Base-by-base conservation (phyloP, 1,140 invertebrate genomes). In the Tetramorium simillimum region DNA sequence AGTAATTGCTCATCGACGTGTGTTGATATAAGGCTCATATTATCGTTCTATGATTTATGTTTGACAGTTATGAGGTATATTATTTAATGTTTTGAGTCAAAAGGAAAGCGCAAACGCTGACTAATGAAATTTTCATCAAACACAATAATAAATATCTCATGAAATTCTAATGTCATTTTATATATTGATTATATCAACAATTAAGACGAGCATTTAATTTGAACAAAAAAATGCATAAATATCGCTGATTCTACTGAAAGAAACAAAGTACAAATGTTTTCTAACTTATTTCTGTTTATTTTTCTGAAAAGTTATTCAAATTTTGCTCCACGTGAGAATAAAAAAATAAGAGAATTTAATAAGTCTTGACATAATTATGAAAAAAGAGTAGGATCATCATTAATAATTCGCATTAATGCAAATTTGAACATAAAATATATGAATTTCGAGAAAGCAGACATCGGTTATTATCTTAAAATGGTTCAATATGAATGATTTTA, bases 361-460 rank as follows among this genome's bases (percentile, higher is more conserved):
- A 43, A 43, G 14, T 46, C n/a, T 67, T 46, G 4, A 43, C 46
- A 46, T 69, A 69, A 46, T 43, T 21, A 21, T 33, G 5, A 67
- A 43, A 21, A 46, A 46, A 49, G 4, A 28, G 4, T 21, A 28
- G 6, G 33, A 3, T 33, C 3, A 28, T 12, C n/a, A 40, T 40
- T 65, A 18, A 49, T 49, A 49, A 49, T 70, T 43, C 18, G 14
- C 7, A 62, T 33, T 33, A 33, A 60, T 14, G 10, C 2, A 9
- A 33, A 33, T 62, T 33, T 62, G 16, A 43, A 33, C 33, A 33
- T 33, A 33, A 33, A 33, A 33, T 33, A 33, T 33, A 33, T 33
- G 33, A 43, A 40, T 67, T 24, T 56, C 14, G 77, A 84, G 87
- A 90, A 90, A 89, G 72, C 58, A 84, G 51, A 37, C 62, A n/a